Base-by-base conservation (phyloP, 2,888 invertebrate genomes). In the Machimus atricapillus region DNA sequence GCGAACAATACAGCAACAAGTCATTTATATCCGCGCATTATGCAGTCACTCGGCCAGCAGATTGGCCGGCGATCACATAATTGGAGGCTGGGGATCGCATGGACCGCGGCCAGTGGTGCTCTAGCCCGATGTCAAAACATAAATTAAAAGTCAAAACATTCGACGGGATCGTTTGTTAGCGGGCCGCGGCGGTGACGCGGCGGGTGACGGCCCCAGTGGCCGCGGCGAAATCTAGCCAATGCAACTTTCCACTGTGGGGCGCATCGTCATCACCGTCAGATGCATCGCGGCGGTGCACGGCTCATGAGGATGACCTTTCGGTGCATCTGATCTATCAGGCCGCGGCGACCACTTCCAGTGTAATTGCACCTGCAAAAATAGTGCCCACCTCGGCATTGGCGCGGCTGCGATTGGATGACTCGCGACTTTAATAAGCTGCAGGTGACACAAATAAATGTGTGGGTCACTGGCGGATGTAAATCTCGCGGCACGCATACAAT, bases 21-120 rank as follows among this genome's bases (percentile, higher is more conserved):
- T 89, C 89, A 89, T 89, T 89, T 89, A 89, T 89, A 89, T 89
- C 89, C 89, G 87, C 88, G 87, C 88, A 89, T 89, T 89, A 89
- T 89, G 89, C 89, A 89, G 88, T 89, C 88, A 87, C 87, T 78
- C 77, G 46, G 76, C 77, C 56, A 77, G 56, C 77, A 86, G 77
- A 86, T 58, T 86, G 77, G 86, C 74, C 74, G 74, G 83, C 43
- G 73, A 74, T 85, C 85, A 85, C 66, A 83, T 85, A 85, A 85
- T 85, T 85, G 85, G 85, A 85, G 74, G 85, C 34, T 85, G 46
- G 19, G 85, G 43, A 74, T 85, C 74, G 85, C 74, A 14, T n/a
- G 46, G 27, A 40, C 27, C 74, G 46, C 74, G 74, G 74, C 46
- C 34, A 85, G 85, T 34, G 16, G 9, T 86, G 77, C 74, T 46